Evolutionary conservation across 2,797 vertebrate genomes (phyloP), one percentile per base, ranked within the genome.

Genomic region (Scomberomorus guttatus): DNA sequence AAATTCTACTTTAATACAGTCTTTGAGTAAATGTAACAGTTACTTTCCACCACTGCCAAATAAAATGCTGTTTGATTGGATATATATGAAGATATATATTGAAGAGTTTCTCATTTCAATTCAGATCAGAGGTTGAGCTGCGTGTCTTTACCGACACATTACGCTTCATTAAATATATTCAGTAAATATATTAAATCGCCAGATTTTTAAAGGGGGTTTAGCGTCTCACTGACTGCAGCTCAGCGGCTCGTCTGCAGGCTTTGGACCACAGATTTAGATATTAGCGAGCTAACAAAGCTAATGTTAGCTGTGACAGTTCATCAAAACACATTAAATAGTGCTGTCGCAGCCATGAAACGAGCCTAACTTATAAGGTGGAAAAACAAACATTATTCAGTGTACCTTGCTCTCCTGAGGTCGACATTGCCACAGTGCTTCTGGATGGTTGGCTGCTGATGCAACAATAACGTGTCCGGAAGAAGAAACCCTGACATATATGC

Each of bases 391-490:
- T 8, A 25, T 52, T 2, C 0, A 61, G 12, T 10, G 58, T 93
- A 98, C 97, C 95, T 89, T 92, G 88, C 27, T 97, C 96, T 84
- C 68, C 93, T 3, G 93, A 86, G 71, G 82, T 91, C 88, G 97
- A 95, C 97, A 98, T 98, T 29, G 55, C 62, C 27, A 46, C 62
- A 11, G 74, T 25, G 50, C 18, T 39, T 54, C 20, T 42, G 55
- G 46, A 56, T 71, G 90, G 88, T 88, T 94, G 95, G 96, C 95
- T 96, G 97, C 97, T 99, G 98, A 99, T 98, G 98, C 97, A 98
- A 98, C 96, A 94, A 90, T 85, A 93, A 86, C 93, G 94, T 95
- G 92, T 84, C 95, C 96, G 96, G 96, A 96, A 96, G 88, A 73
- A 59, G 72, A 57, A 55, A 4, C 27, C 1, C 37, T 0, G 20